Evolutionary conservation across 2,797 vertebrate genomes (phyloP), one percentile per base, ranked within the genome.

Genomic region (Hozukius guyotensis): DNA sequence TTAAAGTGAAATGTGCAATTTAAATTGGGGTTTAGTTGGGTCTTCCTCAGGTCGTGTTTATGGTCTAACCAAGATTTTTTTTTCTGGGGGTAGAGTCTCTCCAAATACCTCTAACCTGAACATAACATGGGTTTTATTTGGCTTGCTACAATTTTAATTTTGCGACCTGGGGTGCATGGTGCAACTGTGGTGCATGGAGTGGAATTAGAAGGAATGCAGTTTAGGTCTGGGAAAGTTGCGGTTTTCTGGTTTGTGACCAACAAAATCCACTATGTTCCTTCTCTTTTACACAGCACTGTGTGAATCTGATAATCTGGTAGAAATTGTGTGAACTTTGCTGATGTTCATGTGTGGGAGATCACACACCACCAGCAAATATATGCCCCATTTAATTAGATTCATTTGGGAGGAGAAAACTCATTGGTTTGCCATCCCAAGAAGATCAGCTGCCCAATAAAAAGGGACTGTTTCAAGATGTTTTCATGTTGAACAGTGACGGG

Each of bases 91-190:
- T 20, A 49, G 8, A 71, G 42, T 61, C n/a, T 53, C 49, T 74
- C 14, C 20, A 53, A 42, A 66, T 31, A 57, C 63, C 20, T 64
- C 55, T 42, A 68, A 77, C 27, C 34, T 66, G 36, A 82, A 57
- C 60, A 66, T 38, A 59, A 78, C 38, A 76, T n/a, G 12, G 24
- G 14, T 56, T 82, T 86, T 61, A 80, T 82, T 67, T 73, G 69
- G 27, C 72, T 77, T 76, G 49, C 74, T 71, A 8, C 46, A 71
- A 4, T 75, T 78, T 52, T 14, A 66, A 42, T 72, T 71, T 70
- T 83, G 53, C 1, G 8, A 72, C 64, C 27, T 70, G 62, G 66
- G 59, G 24, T 77, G 38, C 62, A 67, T 34, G 53, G 49, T 57
- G 6, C 7, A 71, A 32, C 25, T 42, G 53, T 55, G 53, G 56